Percentiles rank a stretch among this genome's conserved stretches.
phyloP scores from a whole-genome alignment of 2,888 invertebrate genomes.

The Amphipoea lucens region DNA sequence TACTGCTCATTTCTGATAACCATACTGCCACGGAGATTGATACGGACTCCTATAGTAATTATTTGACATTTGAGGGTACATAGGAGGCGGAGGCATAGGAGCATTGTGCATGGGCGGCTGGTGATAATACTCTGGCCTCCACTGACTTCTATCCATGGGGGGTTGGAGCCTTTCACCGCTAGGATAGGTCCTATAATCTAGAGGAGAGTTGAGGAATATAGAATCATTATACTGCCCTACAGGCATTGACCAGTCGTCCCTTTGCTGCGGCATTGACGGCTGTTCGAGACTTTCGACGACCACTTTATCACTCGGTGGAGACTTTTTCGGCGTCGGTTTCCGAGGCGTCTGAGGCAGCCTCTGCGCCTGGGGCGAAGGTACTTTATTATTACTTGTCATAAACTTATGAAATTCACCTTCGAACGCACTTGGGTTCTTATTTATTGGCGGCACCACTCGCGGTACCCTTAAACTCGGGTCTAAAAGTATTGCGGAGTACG shows the following conservation, averaged over 20 bases:
- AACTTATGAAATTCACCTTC: conserved; percentile 86
- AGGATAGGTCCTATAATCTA: conserved; percentile 78
- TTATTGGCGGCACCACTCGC: conserved; percentile 76
- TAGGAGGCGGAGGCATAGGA: conserved; percentile 50
- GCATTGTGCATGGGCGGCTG: conserved; percentile 68
- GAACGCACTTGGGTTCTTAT: conserved; percentile 85
- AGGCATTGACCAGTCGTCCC: conserved; percentile 75
- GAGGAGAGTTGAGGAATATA: conserved; percentile 80
- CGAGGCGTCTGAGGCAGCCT: conserved; percentile 2
- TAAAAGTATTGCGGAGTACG: conserved; percentile 60
- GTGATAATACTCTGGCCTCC: conserved; percentile 75
- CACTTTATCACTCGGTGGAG: conserved; percentile 60
- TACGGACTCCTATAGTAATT: conserved; percentile 83
- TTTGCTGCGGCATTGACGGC: conserved; percentile 24
- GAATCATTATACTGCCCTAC: conserved; percentile 85
- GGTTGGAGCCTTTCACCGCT: conserved; percentile 57
- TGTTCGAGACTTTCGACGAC: conserved; percentile 67
- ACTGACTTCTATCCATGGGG: conserved; percentile 68
- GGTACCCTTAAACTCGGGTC: conserved; percentile 75
- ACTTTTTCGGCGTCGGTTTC: conserved; percentile 4
- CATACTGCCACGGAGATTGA: conserved; percentile 82
- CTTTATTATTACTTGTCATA: conserved; percentile 69
- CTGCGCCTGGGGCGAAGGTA: background rate
- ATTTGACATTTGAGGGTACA: conserved; percentile 76
- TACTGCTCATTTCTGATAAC: conserved; percentile 79